These are phyloP conservation scores for Minunthozetes semirufus DNA, from an alignment of 2,888 invertebrate genomes.

Conservation along the genomic window DNA sequence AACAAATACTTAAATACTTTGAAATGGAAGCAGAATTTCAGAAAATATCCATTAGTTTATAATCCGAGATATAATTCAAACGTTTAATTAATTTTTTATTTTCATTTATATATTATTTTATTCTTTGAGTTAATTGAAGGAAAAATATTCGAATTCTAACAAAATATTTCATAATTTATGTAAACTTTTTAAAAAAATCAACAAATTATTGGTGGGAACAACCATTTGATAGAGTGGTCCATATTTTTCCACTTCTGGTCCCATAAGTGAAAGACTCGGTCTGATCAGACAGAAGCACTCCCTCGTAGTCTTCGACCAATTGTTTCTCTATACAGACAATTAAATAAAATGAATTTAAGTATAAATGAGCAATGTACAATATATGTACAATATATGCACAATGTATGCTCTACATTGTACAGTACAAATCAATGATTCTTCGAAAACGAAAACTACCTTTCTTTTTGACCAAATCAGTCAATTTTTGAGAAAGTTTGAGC, in stretches of 20 bases:
- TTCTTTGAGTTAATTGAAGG: too few relatives aligned
- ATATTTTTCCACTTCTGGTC: slow-evolving; percentile 9
- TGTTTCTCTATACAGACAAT: background rate
- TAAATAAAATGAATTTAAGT: background rate
- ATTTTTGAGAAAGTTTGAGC: background rate
- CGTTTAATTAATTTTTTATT: too few relatives aligned
- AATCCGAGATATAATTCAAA: too few relatives aligned
- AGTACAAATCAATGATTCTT: too few relatives aligned
- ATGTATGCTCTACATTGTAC: too few relatives aligned
- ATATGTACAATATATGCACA: too few relatives aligned
- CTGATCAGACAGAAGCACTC: background rate
- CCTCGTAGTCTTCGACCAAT: background rate
- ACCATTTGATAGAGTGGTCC: background rate
- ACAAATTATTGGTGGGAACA: background rate
- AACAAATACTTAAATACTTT: too few relatives aligned
- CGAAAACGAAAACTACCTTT: background rate
- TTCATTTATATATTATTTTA: too few relatives aligned
- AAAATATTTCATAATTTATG: background rate
- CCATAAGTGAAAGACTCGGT: slow-evolving; percentile 1
- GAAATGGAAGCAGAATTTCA: too few relatives aligned
- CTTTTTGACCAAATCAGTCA: background rate
- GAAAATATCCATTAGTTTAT: too few relatives aligned
- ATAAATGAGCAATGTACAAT: too few relatives aligned
- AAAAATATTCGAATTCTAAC: background rate
- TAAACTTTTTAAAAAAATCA: background rate